phyloP scores from a whole-genome alignment of 2,113 vertebrate species.

The Lutjanus erythropterus region DNA sequence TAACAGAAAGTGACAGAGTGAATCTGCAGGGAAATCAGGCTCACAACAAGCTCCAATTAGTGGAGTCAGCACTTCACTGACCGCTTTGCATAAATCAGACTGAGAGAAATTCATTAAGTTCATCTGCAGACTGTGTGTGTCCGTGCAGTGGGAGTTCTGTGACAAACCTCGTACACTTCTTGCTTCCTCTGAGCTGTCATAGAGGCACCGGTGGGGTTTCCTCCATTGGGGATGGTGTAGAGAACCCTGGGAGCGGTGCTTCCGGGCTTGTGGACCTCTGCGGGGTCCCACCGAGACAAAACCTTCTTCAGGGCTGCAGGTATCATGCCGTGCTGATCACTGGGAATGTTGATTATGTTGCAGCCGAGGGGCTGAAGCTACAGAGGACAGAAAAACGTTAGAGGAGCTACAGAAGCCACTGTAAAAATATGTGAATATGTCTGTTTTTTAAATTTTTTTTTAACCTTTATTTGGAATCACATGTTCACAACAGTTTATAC shows the following conservation, averaged over 20 bases:
- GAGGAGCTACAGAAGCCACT: neutral
- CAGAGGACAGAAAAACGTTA: too few species aligned
- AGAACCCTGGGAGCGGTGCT: conserved; percentile 88
- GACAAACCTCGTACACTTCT: conserved; percentile 92
- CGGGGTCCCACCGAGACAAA: conserved; percentile 89
- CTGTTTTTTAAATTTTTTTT: too few species aligned
- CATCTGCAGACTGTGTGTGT: neutral
- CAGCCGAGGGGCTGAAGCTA: conserved; percentile 93
- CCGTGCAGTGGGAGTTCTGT: neutral
- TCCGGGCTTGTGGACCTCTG: conserved; percentile 81
- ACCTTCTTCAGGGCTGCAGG: conserved; percentile 87
- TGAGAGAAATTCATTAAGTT: neutral
- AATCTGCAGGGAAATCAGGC: conserved; percentile 28
- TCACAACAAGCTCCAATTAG: conserved; percentile 8
- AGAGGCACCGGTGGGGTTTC: conserved; percentile 94
- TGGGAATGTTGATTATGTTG: conserved; percentile 90
- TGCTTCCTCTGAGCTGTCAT: conserved; percentile 89
- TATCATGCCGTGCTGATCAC: conserved; percentile 92
- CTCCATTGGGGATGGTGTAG: conserved; percentile 95
- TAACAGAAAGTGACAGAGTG: neutral
- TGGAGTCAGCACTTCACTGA: neutral
- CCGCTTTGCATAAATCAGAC: conserved; percentile 2
- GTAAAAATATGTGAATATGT: neutral
- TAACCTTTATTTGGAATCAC: too few species aligned
- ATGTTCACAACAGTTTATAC: too few species aligned